These are phyloP conservation scores for Tetanocera ferruginea DNA, from an alignment of 2,888 invertebrate genomes.

Conservation along the genomic window DNA sequence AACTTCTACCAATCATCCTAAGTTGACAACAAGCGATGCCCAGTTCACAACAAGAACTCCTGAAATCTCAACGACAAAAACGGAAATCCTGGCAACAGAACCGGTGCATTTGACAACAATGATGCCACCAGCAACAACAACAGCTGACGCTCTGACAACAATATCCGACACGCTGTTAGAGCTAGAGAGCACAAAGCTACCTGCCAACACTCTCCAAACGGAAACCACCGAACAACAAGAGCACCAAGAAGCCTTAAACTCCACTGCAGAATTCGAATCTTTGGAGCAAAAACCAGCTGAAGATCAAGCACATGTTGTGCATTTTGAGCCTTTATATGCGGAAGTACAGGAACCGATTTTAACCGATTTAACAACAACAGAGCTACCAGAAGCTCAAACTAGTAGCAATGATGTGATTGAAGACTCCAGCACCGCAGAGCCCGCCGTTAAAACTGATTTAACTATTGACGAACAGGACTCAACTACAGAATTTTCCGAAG, in stretches of 20 bases:
- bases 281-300: neutral
- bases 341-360: constrained; percentile 54
- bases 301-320: constrained; percentile 34
- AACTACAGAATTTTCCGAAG: no score
- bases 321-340: constrained; percentile 52
- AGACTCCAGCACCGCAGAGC: constrained; percentile 18
- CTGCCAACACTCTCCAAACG: neutral
- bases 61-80: no score
- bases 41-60: neutral
- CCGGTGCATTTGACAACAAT: no score
- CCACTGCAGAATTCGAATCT: no score
- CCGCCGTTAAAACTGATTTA: neutral
- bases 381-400: neutral
- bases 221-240: neutral
- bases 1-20: neutral
- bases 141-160: no score
- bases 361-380: constrained; percentile 51
- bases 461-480: no score
- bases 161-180: neutral
- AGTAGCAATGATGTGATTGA: constrained; percentile 33
- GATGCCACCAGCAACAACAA: no score
- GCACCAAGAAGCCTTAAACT: no score
- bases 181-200: neutral
- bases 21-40: neutral
- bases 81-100: no score